phyloP scores from a whole-genome alignment of 1,140 invertebrate genomes.

The Steinernema khuongi region DNA sequence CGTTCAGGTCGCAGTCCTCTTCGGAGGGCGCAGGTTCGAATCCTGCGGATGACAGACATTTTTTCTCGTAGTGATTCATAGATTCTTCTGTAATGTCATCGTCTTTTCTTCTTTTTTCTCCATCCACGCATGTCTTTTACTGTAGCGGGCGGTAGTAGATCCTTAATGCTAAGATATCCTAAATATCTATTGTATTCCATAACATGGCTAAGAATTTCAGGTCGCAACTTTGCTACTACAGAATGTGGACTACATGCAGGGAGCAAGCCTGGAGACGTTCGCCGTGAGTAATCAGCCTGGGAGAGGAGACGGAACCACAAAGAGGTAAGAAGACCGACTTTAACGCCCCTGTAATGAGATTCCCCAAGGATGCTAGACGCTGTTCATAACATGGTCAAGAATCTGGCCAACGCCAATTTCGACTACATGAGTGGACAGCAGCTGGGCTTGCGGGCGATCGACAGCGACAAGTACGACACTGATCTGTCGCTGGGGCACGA shows the following conservation, averaged over 20 bases:
- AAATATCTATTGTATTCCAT: neutral
- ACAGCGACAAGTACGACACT: neutral
- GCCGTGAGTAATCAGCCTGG: neutral
- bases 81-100: no score
- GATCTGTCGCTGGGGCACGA: neutral
- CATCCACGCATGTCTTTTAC: no score
- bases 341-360: neutral
- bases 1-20: slow-evolving; percentile 78
- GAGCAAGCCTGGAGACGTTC: neutral
- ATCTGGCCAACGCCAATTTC: neutral
- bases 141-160: no score
- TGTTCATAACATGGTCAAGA: neutral
- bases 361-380: neutral
- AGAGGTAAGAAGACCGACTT: neutral
- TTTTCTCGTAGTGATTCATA: no score
- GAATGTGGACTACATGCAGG: slow-evolving; percentile 6
- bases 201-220: neutral
- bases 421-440: neutral
- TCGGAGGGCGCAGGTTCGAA: slow-evolving; percentile 38
- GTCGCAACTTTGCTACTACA: neutral
- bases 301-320: neutral
- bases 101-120: no score
- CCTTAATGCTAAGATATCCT: neutral
- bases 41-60: slow-evolving; percentile 28
- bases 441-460: neutral